Evolutionary conservation across 2,888 invertebrate genomes (phyloP).

Genomic region (Xestia xanthographa): DNA sequence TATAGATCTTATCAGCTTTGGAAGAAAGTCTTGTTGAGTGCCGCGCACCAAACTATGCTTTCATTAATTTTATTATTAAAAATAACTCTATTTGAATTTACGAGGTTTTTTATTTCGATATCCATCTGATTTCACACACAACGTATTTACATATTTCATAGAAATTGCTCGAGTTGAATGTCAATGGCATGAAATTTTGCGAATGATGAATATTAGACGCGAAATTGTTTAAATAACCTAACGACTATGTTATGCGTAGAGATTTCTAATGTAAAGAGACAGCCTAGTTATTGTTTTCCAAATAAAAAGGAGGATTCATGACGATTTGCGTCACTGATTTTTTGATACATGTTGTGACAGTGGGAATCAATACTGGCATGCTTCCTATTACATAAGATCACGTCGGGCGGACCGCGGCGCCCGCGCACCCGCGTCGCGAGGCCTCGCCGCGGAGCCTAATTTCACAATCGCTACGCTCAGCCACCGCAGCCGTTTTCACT

Average conservation of each 20-base stretch:
- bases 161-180: conserved; percentile 62
- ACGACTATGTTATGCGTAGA: conserved; percentile 8
- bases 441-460: conserved; percentile 82
- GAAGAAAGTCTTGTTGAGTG: conserved; percentile 60
- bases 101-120: conserved; percentile 45
- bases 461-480: conserved; percentile 85
- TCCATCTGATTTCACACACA: conserved; percentile 42
- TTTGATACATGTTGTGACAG: conserved; percentile 65
- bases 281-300: conserved; percentile 36
- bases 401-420: conserved; percentile 62
- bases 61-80: conserved; percentile 25
- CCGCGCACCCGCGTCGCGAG: conserved; percentile 78
- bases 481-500: conserved; percentile 89
- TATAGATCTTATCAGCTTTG: conserved; percentile 64
- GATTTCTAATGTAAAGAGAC: conserved; percentile 20
- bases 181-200: conserved; percentile 65
- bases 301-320: conserved; percentile 61
- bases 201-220: conserved; percentile 40
- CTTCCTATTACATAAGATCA: conserved; percentile 83
- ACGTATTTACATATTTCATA: conserved; percentile 52
- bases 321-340: conserved; percentile 50
- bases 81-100: conserved; percentile 31
- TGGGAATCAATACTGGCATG: conserved; percentile 69
- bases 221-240: conserved; percentile 55
- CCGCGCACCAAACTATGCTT: conserved; percentile 27